Evolutionary conservation across 2,888 invertebrate genomes (phyloP).

Genomic region (Orthosia gracilis): DNA sequence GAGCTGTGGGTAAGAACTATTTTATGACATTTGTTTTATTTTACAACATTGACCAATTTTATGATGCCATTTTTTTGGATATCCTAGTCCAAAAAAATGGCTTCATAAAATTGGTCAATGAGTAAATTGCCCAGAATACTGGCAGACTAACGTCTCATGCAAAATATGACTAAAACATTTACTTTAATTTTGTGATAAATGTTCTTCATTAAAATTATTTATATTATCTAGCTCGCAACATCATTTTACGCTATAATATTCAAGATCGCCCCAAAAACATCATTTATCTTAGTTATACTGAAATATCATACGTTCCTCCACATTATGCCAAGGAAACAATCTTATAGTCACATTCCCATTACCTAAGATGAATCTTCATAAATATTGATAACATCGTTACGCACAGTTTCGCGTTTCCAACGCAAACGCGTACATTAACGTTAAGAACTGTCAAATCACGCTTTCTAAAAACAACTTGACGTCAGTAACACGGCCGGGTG

Average conservation of each 20-base stretch:
- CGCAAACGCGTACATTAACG: conserved; percentile 27
- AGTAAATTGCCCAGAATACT: too few relatives aligned
- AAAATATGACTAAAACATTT: too few relatives aligned
- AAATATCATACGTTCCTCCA: conserved; percentile 16
- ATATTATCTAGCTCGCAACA: background rate
- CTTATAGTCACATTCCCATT: conserved; percentile 28
- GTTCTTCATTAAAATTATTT: too few relatives aligned
- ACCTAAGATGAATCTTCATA: conserved; percentile 51
- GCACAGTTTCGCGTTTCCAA: conserved; percentile 42
- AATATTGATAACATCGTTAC: conserved; percentile 47
- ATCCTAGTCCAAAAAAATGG: too few relatives aligned
- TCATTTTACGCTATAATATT: conserved; percentile 1
- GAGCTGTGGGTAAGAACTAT: too few relatives aligned
- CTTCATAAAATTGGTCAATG: too few relatives aligned
- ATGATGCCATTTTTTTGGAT: too few relatives aligned
- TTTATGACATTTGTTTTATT: too few relatives aligned
- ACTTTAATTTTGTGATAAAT: too few relatives aligned
- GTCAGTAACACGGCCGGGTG: conserved; percentile 69
- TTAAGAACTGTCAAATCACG: conserved; percentile 52
- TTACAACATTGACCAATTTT: too few relatives aligned
- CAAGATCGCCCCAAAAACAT: background rate
- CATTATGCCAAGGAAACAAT: conserved; percentile 24
- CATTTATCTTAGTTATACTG: conserved; percentile 33
- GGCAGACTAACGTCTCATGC: too few relatives aligned
- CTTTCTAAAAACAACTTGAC: conserved; percentile 67